Base-by-base conservation (phyloP, 2,888 invertebrate species). In the Blastobasis adustella region DNA sequence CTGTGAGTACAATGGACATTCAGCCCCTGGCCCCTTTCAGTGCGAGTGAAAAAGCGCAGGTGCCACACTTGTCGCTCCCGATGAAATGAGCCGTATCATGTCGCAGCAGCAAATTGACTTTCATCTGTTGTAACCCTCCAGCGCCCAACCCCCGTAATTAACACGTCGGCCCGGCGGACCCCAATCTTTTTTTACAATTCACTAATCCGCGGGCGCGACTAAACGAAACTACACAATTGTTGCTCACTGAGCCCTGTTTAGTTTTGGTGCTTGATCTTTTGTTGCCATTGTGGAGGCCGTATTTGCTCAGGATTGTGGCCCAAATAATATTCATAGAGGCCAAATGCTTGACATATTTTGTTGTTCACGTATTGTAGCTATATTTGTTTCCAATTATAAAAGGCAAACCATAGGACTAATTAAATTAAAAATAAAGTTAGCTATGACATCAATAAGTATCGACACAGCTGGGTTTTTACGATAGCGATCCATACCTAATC, bases 21-120 rank as follows among this genome's bases (percentile, higher is more conserved):
- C 60, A 59, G 67, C 66, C 71, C 80, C 66, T 54, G 55, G 69
- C 66, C 61, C 49, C 50, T 52, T 50, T 48, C 49, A 36, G 50
- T 40, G 40, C 52, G 46, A 69, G 74, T 66, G 78, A 75, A 76
- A 80, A 68, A 71, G 82, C 82, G 81, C 89, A 89, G 88, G 88
- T 88, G 88, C 76, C 70, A 69, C 86, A 87, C 88, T 88, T 87
- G 88, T 86, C 85, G 82, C 79, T 69, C 69, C 61, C 71, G 75
- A 86, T 82, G 88, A 90, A 91, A 91, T 91, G 91, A 90, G 90
- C 90, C 87, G 88, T 89, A 90, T 90, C 91, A 89, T 91, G 91
- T 90, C 84, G 90, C 87, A 85, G 89, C 85, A 90, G 90, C 90
- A 90, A 91, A 91, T 91, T 91, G 91, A 90, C 89, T 90, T 88